Evolutionary conservation across 2,113 vertebrate genomes (phyloP).

Genomic region (Tetraodon nigroviridis): DNA sequence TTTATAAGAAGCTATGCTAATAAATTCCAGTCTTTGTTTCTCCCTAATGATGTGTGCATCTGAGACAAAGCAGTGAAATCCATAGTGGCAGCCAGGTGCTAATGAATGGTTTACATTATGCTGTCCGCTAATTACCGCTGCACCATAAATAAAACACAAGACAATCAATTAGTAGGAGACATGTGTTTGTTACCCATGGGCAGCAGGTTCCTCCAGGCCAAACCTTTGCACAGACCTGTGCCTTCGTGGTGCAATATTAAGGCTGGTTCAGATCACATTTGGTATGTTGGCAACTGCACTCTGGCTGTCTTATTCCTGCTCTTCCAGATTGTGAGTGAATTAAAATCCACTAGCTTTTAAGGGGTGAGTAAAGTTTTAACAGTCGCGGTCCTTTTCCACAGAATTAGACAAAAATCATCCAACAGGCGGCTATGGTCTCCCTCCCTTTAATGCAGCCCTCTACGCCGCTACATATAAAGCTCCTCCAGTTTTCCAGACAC

Average conservation of each 20-base stretch:
- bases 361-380: constrained; percentile 53
- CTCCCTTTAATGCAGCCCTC: constrained; percentile 59
- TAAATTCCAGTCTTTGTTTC: constrained; percentile 77
- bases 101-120: constrained; percentile 79
- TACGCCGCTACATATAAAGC: constrained; percentile 54
- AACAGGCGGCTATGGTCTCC: constrained; percentile 56
- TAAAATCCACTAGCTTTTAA: constrained; percentile 58
- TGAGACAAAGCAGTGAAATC: constrained; percentile 78
- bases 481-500: constrained; percentile 63
- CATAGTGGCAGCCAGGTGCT: constrained; percentile 75
- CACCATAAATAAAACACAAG: constrained; percentile 79
- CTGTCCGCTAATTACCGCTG: constrained; percentile 77
- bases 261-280: constrained; percentile 63
- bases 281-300: constrained; percentile 60
- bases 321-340: constrained; percentile 64
- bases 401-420: constrained; percentile 68
- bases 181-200: constrained; percentile 74
- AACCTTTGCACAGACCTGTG: constrained; percentile 51
- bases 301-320: constrained; percentile 51
- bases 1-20: constrained; percentile 74
- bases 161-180: constrained; percentile 78
- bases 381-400: constrained; percentile 53
- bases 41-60: constrained; percentile 76
- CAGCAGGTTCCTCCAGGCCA: constrained; percentile 65
- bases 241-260: constrained; percentile 64